Conservation (phyloP, 2,113 vertebrate genomes). For the Arvicanthis niloticus region DNA sequence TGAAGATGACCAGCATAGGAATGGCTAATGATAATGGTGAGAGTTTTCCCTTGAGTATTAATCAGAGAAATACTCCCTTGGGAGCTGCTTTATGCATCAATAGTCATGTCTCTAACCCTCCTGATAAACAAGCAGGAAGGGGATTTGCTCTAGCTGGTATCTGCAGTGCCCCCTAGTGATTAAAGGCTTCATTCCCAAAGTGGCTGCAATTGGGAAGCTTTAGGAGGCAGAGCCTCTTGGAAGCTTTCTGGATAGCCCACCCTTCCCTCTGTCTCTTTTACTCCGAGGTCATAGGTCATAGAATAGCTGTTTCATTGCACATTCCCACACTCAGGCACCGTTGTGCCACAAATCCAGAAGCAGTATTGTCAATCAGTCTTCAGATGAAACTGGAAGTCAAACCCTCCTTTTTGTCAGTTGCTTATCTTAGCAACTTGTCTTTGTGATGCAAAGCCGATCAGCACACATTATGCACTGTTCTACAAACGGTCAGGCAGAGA, state of each 20-base stretch:
- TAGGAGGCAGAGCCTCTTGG: not conserved
- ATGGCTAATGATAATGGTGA: not conserved
- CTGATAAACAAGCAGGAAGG: not conserved
- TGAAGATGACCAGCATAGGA: not conserved
- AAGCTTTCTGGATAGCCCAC: not conserved
- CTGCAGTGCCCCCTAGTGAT: not conserved
- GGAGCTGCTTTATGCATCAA: not conserved
- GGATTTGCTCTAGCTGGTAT: not conserved
- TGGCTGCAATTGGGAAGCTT: not conserved
- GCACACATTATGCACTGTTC: not conserved
- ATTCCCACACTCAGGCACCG: no score
- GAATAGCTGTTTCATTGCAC: not conserved
- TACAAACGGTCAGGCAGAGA: not conserved
- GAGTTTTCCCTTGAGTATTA: not conserved
- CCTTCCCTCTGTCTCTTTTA: not conserved
- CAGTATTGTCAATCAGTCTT: not conserved
- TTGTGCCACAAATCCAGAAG: not conserved
- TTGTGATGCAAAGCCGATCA: not conserved
- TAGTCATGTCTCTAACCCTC: not conserved
- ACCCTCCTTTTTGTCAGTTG: not conserved
- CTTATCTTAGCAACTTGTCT: not conserved
- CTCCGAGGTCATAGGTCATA: not conserved
- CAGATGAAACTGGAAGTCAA: not conserved
- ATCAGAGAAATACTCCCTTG: not conserved
- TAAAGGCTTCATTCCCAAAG: not conserved